Conservation (phyloP, 2,888 invertebrate genomes). For the Diarsia dahlii region DNA sequence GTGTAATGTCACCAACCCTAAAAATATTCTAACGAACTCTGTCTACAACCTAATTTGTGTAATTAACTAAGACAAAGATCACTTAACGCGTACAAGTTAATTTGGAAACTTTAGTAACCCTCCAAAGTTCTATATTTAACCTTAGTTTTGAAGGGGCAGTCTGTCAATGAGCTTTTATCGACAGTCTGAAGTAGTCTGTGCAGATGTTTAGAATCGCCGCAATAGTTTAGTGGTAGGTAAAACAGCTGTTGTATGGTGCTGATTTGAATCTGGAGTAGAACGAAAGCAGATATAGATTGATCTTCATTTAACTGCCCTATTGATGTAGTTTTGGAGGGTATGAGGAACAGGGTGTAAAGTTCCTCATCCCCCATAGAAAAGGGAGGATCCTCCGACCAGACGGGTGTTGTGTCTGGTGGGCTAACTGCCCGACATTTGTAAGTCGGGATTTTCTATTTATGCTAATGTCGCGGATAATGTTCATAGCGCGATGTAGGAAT, state of each 20-base stretch:
- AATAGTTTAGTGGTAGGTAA: neutral
- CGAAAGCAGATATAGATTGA: neutral
- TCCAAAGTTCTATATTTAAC: slow-evolving; percentile 36
- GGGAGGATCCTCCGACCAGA: too few species aligned
- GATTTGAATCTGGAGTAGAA: neutral
- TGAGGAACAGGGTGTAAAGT: too few species aligned
- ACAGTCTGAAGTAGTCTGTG: slow-evolving; percentile 5
- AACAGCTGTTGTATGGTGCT: slow-evolving; percentile 1
- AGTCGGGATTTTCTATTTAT: too few species aligned
- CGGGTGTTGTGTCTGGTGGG: too few species aligned
- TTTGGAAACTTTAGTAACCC: slow-evolving; percentile 35
- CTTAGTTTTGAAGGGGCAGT: slow-evolving; percentile 11
- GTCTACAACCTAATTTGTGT: slow-evolving; percentile 10
- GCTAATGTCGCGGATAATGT: too few species aligned
- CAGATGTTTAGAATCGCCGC: slow-evolving; percentile 42
- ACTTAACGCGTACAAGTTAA: slow-evolving; percentile 48
- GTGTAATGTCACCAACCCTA: neutral
- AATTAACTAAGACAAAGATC: slow-evolving; percentile 38
- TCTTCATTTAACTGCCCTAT: too few species aligned
- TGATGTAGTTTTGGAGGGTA: too few species aligned
- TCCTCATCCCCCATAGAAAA: too few species aligned
- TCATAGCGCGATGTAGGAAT: too few species aligned
- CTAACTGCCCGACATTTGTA: too few species aligned
- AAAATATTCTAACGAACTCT: slow-evolving; percentile 35
- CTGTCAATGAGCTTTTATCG: slow-evolving; percentile 18